Percentiles rank a stretch among this genome's conserved stretches.
These are phyloP conservation scores for Holothuria scabra DNA, from an alignment of 53 echinoderm and acorn worm genomes.

Conservation along the genomic window DNA sequence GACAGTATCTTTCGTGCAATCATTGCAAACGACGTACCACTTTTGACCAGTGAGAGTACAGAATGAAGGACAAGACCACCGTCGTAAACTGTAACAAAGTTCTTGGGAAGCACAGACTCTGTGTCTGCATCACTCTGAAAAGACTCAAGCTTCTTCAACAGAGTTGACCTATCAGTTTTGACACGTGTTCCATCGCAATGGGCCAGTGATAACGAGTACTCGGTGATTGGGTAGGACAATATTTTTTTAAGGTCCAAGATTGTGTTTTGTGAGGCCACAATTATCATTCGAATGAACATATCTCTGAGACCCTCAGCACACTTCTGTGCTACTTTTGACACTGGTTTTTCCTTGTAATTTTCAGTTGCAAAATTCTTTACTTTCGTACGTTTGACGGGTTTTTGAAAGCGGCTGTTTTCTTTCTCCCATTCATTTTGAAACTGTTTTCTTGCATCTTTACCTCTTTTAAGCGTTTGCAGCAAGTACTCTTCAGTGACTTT, in stretches of 20 bases:
- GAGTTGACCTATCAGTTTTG: conserved; percentile 16
- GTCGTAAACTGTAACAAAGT: conserved; percentile 52
- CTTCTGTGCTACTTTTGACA: conserved; percentile 9
- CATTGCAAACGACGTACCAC: conserved; percentile 49
- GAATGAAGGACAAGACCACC: conserved; percentile 71
- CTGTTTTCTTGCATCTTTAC: conserved; percentile 29
- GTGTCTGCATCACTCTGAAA: conserved; percentile 42
- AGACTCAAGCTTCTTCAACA: not conserved
- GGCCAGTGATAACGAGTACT: conserved; percentile 62
- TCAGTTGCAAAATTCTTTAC: too few relatives aligned
- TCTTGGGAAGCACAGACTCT: conserved; percentile 15
- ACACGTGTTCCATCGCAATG: conserved; percentile 50
- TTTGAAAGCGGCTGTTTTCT: not conserved
- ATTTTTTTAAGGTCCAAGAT: conserved; percentile 41
- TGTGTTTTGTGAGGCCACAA: conserved; percentile 9
- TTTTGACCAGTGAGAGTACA: conserved; percentile 55
- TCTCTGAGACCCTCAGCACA: conserved; percentile 45
- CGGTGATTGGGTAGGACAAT: conserved; percentile 59
- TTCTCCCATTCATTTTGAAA: conserved; percentile 34
- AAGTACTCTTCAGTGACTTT: conserved; percentile 48
- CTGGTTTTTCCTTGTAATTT: too few relatives aligned
- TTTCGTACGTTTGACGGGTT: too few relatives aligned
- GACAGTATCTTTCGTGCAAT: conserved; percentile 56
- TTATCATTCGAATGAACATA: conserved; percentile 57
- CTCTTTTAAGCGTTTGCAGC: conserved; percentile 26